Evolutionary conservation across 2,888 invertebrate species (phyloP).

Genomic region (Carabus problematicus): DNA sequence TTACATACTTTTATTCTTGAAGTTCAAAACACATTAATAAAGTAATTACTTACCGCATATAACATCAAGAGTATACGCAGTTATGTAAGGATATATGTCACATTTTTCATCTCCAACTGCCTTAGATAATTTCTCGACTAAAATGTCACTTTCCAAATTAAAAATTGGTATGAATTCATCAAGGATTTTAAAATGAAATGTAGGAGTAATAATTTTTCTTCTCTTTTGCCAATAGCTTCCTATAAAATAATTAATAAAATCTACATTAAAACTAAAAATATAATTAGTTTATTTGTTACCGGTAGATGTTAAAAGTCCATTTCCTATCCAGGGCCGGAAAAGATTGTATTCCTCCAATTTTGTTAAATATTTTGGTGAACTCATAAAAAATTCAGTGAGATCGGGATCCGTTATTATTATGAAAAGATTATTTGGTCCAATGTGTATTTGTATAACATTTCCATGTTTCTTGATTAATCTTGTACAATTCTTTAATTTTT

Average conservation of each 20-base stretch:
- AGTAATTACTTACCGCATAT: slow-evolving; percentile 32
- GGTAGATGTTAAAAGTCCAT: slow-evolving; percentile 44
- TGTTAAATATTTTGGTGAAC: slow-evolving; percentile 36
- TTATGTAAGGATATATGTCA: slow-evolving; percentile 45
- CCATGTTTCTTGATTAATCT: slow-evolving; percentile 29
- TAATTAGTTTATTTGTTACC: slow-evolving; percentile 37
- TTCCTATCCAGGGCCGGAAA: slow-evolving; percentile 45
- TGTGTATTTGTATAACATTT: slow-evolving; percentile 4
- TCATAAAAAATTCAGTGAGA: slow-evolving; percentile 40
- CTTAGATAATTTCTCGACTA: slow-evolving; percentile 20
- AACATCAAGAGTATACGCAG: slow-evolving; percentile 29
- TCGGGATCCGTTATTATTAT: slow-evolving; percentile 40
- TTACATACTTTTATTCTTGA: slow-evolving; percentile 43
- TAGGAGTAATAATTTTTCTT: slow-evolving; percentile 11
- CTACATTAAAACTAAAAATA: slow-evolving; percentile 1
- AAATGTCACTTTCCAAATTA: slow-evolving; percentile 6
- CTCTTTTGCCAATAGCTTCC: slow-evolving; percentile 19
- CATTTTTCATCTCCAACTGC: slow-evolving; percentile 41
- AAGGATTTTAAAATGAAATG: slow-evolving; percentile 22
- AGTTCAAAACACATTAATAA: slow-evolving; percentile 39
- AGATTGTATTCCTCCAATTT: slow-evolving; percentile 43
- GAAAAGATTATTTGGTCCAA: slow-evolving; percentile 28
- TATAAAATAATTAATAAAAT: slow-evolving; percentile 1
- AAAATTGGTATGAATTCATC: slow-evolving; percentile 17
- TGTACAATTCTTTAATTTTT: slow-evolving; percentile 16